Evolutionary conservation across 2,797 vertebrate species (phyloP).

Genomic region (Lithobates pipiens): DNA sequence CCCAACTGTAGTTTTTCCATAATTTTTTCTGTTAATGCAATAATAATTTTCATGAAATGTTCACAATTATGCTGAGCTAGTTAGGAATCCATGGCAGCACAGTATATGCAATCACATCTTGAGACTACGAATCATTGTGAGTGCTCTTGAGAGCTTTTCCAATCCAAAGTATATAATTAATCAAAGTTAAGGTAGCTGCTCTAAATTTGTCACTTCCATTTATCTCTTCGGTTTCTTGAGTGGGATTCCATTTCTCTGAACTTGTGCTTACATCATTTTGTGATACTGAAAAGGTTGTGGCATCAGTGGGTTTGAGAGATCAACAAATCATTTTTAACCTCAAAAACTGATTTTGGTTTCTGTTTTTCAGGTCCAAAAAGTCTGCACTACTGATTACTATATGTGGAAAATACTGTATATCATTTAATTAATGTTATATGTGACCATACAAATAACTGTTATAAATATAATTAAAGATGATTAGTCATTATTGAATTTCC

Average conservation of each 20-base stretch:
- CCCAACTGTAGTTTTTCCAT: not conserved
- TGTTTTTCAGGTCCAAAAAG: not conserved
- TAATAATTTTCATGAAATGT: not conserved
- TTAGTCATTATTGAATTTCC: not conserved
- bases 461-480: not conserved
- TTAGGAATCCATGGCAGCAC: not conserved
- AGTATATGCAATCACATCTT: not conserved
- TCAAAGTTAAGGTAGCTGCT: not conserved
- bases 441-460: not conserved
- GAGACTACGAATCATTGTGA: not conserved
- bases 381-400: not conserved
- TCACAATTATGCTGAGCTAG: not conserved
- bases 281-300: not conserved
- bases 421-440: not conserved
- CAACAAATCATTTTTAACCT: no score
- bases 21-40: not conserved
- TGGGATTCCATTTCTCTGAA: not conserved
- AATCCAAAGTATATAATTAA: not conserved
- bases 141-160: not conserved
- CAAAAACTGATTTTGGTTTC: not conserved
- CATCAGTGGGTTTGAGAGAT: not conserved
- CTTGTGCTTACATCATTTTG: not conserved
- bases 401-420: not conserved
- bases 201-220: not conserved
- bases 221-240: not conserved